Evolutionary conservation across 2,888 invertebrate genomes (phyloP), one percentile per base, ranked within the genome.

Genomic region (Geophilus truncorum): DNA sequence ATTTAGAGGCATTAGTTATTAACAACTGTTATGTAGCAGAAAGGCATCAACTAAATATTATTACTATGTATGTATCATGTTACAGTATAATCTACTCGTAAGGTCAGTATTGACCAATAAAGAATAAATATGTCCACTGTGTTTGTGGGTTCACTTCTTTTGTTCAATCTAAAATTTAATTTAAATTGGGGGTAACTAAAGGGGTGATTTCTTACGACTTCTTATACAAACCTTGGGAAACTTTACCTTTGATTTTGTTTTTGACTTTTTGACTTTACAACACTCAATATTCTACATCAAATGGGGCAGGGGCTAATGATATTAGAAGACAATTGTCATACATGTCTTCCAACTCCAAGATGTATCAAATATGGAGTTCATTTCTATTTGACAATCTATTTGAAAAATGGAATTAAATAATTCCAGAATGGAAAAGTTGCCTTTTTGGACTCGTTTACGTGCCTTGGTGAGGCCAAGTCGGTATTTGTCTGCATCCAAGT

Each of bases 391-490:
- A 4, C 4, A 57, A 21, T n/a, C n/a, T n/a, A n/a, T 51, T 12
- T 15, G 6, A 10, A 9, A 62, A n/a, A 62, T n/a, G 62, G 62
- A 62, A 62, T 62, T 62, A 9, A 21, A 15, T 10, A 21, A 25
- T 9, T 30, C 30, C 25, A 5, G 7, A 62, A 62, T 6, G 10
- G 21, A 70, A 70, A 7, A 28, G 30, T 28, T 25, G 15, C 21
- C 4, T 21, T 57, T 21, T 2, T 18, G 23, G 6, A 57, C 5
- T 21, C 2, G 6, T 51, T 57, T 34, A 78, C 82, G 90, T 93
- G 97, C 97, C 94, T 98, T 98, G 85, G 96, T 97, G 89, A 92
- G 92, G 90, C 98, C 98, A 89, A 97, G 89, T 87, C 97, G 93
- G 91, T 92, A 98, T 89, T 96, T 95, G 89, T 97, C 97, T 85